Evolutionary conservation across 2,113 vertebrate genomes (phyloP).

Genomic region (Boleophthalmus pectinirostris): DNA sequence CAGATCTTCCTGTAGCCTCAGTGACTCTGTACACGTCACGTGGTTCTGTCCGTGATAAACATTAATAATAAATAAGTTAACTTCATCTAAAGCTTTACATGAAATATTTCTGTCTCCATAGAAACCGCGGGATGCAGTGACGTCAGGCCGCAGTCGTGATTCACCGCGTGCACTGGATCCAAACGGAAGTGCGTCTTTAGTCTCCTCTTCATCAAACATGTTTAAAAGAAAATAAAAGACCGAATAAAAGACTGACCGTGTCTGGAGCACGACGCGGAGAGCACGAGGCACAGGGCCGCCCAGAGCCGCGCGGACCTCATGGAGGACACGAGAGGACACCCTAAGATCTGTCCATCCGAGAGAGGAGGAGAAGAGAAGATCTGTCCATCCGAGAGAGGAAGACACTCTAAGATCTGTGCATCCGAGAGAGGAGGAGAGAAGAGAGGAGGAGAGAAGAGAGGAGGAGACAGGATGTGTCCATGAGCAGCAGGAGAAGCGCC

Average conservation of each 20-base stretch:
- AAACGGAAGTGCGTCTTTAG: conserved; percentile 8
- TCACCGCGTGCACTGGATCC: conserved; percentile 34
- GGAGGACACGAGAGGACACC: conserved; percentile 24
- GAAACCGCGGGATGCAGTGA: neutral
- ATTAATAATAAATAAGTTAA: neutral
- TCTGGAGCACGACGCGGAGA: conserved; percentile 69
- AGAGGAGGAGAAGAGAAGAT: no score
- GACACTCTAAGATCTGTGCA: no score
- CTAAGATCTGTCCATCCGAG: no score
- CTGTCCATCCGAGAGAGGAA: no score
- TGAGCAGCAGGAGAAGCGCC: conserved; percentile 24
- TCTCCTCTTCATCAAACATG: neutral
- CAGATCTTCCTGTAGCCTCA: neutral
- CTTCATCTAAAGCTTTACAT: neutral
- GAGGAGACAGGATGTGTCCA: conserved; percentile 45
- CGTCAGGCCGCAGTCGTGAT: conserved; percentile 36
- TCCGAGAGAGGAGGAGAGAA: no score
- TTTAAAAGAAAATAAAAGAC: neutral
- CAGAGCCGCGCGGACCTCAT: conserved; percentile 72
- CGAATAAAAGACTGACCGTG: conserved; percentile 70
- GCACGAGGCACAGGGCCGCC: conserved; percentile 69
- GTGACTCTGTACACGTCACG: no score
- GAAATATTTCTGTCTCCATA: neutral
- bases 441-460: no score
- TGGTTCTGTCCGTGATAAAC: no score